Percentiles rank a stretch among this genome's conserved stretches.
phyloP scores from a whole-genome alignment of 1,140 invertebrate species.

The Achatina immaculata region DNA sequence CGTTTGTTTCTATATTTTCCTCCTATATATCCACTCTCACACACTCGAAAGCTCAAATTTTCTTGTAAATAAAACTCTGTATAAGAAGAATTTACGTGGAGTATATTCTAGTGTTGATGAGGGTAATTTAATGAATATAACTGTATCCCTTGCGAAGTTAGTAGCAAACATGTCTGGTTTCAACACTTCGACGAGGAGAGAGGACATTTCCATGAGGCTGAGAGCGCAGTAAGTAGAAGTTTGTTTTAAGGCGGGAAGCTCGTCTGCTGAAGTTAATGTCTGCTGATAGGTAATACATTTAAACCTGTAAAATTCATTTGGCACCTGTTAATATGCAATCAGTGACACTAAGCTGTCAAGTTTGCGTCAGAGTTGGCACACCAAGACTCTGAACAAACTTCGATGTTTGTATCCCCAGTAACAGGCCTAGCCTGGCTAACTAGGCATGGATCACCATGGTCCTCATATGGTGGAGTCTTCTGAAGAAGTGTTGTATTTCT shows the following conservation, averaged over 20 bases:
- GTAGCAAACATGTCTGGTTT: constrained; percentile 23
- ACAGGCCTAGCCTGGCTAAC: too few species aligned
- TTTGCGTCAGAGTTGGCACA: not conserved
- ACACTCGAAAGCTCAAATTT: too few species aligned
- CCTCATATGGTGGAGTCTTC: too few species aligned
- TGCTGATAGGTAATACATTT: not conserved
- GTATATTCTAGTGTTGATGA: too few species aligned
- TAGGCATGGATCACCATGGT: too few species aligned
- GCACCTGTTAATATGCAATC: not conserved
- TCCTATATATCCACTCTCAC: not conserved
- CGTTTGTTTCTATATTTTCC: not conserved
- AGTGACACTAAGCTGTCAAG: not conserved
- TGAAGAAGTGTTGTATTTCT: not conserved
- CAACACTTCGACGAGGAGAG: constrained; percentile 24
- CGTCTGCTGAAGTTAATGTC: not conserved
- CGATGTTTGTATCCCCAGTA: too few species aligned
- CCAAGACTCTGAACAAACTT: not conserved
- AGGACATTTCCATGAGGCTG: constrained; percentile 19
- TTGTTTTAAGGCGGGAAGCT: not conserved
- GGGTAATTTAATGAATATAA: too few species aligned
- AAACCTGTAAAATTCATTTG: not conserved
- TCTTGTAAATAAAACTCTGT: too few species aligned
- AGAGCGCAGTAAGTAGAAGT: constrained; percentile 22
- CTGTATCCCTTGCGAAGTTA: not conserved
- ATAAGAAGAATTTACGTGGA: too few species aligned